A percentile compares a stretch with the other conserved stretches of the same genome.
Conservation (phyloP, 1,140 invertebrate species). For the Battus philenor region DNA sequence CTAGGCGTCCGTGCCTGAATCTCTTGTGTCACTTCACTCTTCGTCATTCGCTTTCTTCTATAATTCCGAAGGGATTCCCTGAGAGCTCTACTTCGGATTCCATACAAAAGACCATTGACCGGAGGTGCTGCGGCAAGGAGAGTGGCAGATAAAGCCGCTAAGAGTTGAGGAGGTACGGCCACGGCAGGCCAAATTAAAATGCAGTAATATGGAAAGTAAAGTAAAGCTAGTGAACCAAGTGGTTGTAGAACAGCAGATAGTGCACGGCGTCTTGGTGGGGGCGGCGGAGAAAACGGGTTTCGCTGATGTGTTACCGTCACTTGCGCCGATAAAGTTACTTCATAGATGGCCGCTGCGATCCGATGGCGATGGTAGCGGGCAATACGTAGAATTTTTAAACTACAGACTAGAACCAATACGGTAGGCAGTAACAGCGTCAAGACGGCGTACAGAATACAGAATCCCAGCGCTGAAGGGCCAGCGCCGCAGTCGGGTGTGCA, state of each 20-base stretch:
- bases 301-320: slow-evolving; percentile 89
- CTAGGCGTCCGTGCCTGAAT: slow-evolving; percentile 87
- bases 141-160: slow-evolving; percentile 78
- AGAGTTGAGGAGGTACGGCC: slow-evolving; percentile 64
- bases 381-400: slow-evolving; percentile 85
- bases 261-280: slow-evolving; percentile 79
- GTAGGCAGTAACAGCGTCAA: slow-evolving; percentile 82
- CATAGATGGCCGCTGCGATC: slow-evolving; percentile 89
- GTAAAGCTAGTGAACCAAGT: slow-evolving; percentile 81
- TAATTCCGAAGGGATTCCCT: slow-evolving; percentile 86
- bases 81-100: slow-evolving; percentile 83
- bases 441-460: slow-evolving; percentile 80
- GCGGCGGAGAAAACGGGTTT: slow-evolving; percentile 82
- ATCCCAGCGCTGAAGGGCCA: slow-evolving; percentile 76
- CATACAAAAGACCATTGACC: slow-evolving; percentile 86
- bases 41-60: slow-evolving; percentile 87
- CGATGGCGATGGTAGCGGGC: slow-evolving; percentile 88
- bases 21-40: slow-evolving; percentile 86
- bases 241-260: slow-evolving; percentile 83
- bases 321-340: slow-evolving; percentile 88
- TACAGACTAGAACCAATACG: slow-evolving; percentile 82
- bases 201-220: slow-evolving; percentile 85
- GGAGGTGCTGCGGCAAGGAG: slow-evolving; percentile 82
- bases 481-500: slow-evolving; percentile 82
- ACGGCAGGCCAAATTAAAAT: slow-evolving; percentile 83